Base-by-base conservation (phyloP, 2,797 vertebrate species). In the Petrocephalus sullivani region DNA sequence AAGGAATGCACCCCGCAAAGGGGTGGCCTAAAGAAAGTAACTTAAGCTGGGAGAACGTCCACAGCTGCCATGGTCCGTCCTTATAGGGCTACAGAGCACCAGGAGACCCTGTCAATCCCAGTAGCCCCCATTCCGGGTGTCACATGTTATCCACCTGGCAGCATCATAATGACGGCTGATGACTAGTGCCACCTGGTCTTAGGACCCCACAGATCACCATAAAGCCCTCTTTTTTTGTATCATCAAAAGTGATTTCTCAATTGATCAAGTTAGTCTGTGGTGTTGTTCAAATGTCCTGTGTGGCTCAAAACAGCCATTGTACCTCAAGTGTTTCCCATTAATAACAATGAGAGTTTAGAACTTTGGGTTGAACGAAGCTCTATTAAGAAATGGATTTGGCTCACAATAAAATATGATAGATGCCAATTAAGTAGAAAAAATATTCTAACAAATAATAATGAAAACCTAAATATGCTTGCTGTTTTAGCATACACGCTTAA, bases 61-160 rank as follows among this genome's bases (percentile, higher is more conserved):
- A 88, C 21, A 58, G 87, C 12, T 2, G 88, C 54, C 86, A 88
- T 90, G 90, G 91, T 92, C 92, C 96, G 93, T 90, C 96, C 95
- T 94, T 96, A 90, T 96, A 96, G 93, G 96, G 96, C 89, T 90
- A 90, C 90, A 89, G 90, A 95, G 94, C 93, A 93, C 94, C 95
- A 96, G 94, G 93, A 88, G 92, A 95, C 94, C 92, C 92, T 95
- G 96, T 95, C 96, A 96, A 89, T 96, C 96, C 96, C 64, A 16
- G 88, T 1, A 0, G 16, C 92, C 91, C 92, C 91, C 90, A 87
- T 90, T 10, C 49, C 23, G 16, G 53, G 16, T 56, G 21, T 78
- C 41, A 78, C 82, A 49, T 54, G 19, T 41, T 46, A 67, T 81
- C 81, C 89, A 89, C 91, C 89, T 84, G 53, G 83, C 88, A 88